Conservation (phyloP, 2,113 vertebrate species). For the Laticauda colubrina region DNA sequence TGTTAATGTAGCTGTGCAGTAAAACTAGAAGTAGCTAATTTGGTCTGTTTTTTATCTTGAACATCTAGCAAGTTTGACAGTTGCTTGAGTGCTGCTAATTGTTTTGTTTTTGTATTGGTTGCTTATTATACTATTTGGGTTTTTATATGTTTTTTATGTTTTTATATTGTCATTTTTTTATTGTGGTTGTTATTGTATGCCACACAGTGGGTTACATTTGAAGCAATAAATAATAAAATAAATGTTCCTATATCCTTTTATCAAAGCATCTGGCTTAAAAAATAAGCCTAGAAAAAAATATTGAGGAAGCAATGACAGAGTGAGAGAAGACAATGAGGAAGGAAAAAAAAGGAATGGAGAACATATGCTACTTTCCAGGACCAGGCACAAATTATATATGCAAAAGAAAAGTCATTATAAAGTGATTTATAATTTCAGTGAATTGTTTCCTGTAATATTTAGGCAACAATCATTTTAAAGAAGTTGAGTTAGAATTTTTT, state of each 20-base stretch:
- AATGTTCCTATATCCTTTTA: conserved; percentile 14
- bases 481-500: background rate
- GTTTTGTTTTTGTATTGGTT: background rate
- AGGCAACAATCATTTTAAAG: background rate
- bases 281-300: background rate
- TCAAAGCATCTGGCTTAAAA: conserved; percentile 18
- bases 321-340: background rate
- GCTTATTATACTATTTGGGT: background rate
- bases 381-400: background rate
- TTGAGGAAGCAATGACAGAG: background rate
- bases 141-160: background rate
- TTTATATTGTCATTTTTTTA: background rate
- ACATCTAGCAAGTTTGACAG: too few relatives aligned
- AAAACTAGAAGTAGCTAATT: too few relatives aligned
- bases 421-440: background rate
- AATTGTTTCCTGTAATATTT: background rate
- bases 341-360: background rate
- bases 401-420: background rate
- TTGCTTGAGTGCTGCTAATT: background rate
- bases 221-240: background rate
- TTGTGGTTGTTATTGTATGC: background rate
- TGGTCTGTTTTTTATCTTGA: too few relatives aligned
- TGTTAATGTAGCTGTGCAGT: too few relatives aligned
- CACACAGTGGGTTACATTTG: background rate
- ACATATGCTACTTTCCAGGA: background rate